Conservation (phyloP, 2,888 invertebrate genomes). For the Papilio demoleus region DNA sequence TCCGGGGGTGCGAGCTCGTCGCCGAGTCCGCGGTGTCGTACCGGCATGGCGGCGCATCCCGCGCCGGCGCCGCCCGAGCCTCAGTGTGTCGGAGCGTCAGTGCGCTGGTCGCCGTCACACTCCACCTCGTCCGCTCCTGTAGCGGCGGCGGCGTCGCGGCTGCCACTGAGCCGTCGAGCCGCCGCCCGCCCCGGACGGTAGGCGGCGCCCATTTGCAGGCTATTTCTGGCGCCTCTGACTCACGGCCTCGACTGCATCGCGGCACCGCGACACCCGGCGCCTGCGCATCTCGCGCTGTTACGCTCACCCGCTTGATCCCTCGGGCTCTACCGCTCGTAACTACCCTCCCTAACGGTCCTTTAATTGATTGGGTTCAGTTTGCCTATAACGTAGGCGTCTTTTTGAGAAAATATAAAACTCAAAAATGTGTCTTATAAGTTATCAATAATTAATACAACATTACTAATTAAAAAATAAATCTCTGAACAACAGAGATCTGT, state of each 20-base stretch:
- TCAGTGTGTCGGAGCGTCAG: constrained; percentile 67
- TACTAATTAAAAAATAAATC: neutral
- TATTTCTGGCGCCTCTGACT: constrained; percentile 80
- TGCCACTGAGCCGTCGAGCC: constrained; percentile 53
- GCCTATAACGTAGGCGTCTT: neutral
- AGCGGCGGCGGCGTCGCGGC: constrained; percentile 79
- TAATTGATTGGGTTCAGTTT: neutral
- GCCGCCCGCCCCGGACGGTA: constrained; percentile 82
- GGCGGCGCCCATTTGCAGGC: constrained; percentile 79
- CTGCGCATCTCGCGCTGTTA: constrained; percentile 73
- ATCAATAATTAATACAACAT: too few relatives aligned
- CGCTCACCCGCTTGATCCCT: constrained; percentile 50
- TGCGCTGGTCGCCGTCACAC: constrained; percentile 58
- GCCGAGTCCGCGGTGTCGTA: constrained; percentile 83
- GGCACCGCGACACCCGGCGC: constrained; percentile 62
- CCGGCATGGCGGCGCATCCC: constrained; percentile 84
- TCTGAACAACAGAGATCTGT: neutral
- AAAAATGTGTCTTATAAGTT: too few relatives aligned
- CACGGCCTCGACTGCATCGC: constrained; percentile 69
- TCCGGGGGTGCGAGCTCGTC: constrained; percentile 86
- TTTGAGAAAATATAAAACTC: neutral
- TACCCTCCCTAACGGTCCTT: constrained; percentile 53
- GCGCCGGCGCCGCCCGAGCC: constrained; percentile 79
- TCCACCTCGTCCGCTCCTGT: constrained; percentile 73
- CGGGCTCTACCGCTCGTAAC: constrained; percentile 12